Base-by-base conservation (phyloP, 2,113 vertebrate species). In the Ahaetulla prasina region DNA sequence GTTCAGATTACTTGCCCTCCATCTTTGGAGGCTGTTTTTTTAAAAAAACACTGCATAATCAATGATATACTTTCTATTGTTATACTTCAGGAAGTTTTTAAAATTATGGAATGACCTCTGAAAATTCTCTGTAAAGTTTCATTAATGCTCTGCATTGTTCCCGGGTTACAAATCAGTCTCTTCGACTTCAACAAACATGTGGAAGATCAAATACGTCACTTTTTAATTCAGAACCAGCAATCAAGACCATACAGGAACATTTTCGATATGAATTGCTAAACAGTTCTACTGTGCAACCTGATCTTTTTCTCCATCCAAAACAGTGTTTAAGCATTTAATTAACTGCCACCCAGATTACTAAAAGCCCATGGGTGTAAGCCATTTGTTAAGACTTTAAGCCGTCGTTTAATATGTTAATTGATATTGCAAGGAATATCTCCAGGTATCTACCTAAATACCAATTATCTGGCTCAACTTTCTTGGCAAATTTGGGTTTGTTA, bases 401-500 rank as follows among this genome's bases (percentile, higher is more conserved):
- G 96, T 97, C 96, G 85, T 95, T 98, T 97, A 92, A 43, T 96
- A 94, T 95, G 95, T 96, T 97, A 97, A 97, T 97, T 96, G 96
- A 95, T 97, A 96, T 89, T 88, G 93, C 95, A 94, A 92, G 94
- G 95, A 95, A 97, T 85, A 30, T 95, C 94, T 94, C 96, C 92
- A 97, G 97, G 97, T 97, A 96, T 95, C 96, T 97, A 97, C 93
- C 95, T 96, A 97, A 98, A 97, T 97, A 96, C 96, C 96, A 97
- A 97, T 98, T 98, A 98, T 97, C 97, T 97, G 97, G 96, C 97
- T 98, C 96, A 96, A 96, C 96, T 96, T 98, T 97, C 96, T 95
- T 96, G 96, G 97, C 97, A 96, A 96, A 97, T 97, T 97, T 96
- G 95, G 96, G 96, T 98, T 97, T 97, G 97, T 96, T 98, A 97